A percentile compares a stretch with the other conserved stretches of the same genome.
Conservation (phyloP, 2,888 invertebrate species). For the Cacoxenus indagator region DNA sequence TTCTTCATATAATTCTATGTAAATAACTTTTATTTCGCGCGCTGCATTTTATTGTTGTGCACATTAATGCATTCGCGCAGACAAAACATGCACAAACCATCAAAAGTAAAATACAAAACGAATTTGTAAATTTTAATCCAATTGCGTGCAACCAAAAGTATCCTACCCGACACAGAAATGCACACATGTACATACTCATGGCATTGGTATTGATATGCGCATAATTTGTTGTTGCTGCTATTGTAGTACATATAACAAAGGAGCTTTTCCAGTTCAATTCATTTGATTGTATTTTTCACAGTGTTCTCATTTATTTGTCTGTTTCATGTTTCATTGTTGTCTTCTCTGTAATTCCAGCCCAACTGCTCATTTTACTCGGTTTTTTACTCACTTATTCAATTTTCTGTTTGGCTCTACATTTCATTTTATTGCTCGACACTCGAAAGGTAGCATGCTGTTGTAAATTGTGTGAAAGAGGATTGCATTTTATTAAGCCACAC, state of each 20-base stretch:
- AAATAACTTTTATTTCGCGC: background rate
- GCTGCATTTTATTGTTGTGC: slow-evolving; percentile 61
- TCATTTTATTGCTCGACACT: background rate
- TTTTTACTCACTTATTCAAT: slow-evolving; percentile 15
- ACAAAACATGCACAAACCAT: slow-evolving; percentile 11
- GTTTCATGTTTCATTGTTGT: slow-evolving; percentile 8
- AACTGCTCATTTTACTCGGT: slow-evolving; percentile 7
- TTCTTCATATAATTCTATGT: background rate
- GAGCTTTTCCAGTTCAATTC: slow-evolving; percentile 61
- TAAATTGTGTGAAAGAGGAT: slow-evolving; percentile 10
- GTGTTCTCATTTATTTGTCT: slow-evolving; percentile 12
- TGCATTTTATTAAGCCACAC: background rate
- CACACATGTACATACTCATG: background rate
- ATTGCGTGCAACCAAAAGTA: slow-evolving; percentile 60
- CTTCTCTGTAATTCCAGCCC: background rate
- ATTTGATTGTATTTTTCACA: slow-evolving; percentile 59
- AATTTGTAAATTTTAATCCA: slow-evolving; percentile 63
- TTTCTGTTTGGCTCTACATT: slow-evolving; percentile 25
- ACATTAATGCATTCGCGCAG: slow-evolving; percentile 58
- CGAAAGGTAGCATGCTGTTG: slow-evolving; percentile 15
- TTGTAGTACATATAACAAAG: slow-evolving; percentile 34
- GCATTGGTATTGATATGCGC: slow-evolving; percentile 39
- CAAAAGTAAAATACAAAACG: background rate
- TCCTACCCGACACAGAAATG: slow-evolving; percentile 32
- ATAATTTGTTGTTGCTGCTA: slow-evolving; percentile 2